Conservation (phyloP, 2,797 vertebrate genomes). For the Crenichthys baileyi region DNA sequence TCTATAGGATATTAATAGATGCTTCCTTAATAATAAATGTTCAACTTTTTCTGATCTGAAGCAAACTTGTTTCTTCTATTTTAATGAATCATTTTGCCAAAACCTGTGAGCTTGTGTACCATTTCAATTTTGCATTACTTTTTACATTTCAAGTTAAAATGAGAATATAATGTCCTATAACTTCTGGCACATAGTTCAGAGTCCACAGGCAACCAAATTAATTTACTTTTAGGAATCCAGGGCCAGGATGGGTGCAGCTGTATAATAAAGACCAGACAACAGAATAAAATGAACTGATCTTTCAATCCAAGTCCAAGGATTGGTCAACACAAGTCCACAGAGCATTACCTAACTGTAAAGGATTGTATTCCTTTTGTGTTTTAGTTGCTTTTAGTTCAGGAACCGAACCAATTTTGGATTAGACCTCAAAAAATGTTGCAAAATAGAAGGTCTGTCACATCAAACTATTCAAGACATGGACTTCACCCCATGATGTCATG, state of each 20-base stretch:
- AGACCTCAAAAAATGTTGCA: conserved; percentile 62
- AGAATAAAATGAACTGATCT: conserved; percentile 56
- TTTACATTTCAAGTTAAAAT: conserved; percentile 29
- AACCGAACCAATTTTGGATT: conserved; percentile 64
- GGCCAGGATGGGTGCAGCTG: conserved; percentile 45
- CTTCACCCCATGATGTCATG: conserved; percentile 58
- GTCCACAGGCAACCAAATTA: conserved; percentile 18
- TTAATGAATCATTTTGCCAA: conserved; percentile 12
- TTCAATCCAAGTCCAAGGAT: conserved; percentile 60
- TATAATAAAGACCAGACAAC: conserved; percentile 74
- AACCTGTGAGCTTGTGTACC: not conserved
- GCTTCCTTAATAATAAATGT: not conserved
- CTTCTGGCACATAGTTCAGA: conserved; percentile 13
- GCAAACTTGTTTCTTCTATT: not conserved
- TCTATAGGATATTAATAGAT: not conserved
- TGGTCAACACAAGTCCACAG: conserved; percentile 59
- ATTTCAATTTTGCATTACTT: not conserved
- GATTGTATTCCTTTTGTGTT: conserved; percentile 59
- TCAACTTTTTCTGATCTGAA: not conserved
- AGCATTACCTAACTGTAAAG: conserved; percentile 68
- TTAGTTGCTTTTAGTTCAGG: conserved; percentile 64
- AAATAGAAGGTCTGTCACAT: conserved; percentile 51
- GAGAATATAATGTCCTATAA: conserved; percentile 29
- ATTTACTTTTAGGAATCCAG: conserved; percentile 42
- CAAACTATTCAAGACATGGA: conserved; percentile 50